Conservation (phyloP, 2,888 invertebrate species). For the Pyrrhosoma nymphula region DNA sequence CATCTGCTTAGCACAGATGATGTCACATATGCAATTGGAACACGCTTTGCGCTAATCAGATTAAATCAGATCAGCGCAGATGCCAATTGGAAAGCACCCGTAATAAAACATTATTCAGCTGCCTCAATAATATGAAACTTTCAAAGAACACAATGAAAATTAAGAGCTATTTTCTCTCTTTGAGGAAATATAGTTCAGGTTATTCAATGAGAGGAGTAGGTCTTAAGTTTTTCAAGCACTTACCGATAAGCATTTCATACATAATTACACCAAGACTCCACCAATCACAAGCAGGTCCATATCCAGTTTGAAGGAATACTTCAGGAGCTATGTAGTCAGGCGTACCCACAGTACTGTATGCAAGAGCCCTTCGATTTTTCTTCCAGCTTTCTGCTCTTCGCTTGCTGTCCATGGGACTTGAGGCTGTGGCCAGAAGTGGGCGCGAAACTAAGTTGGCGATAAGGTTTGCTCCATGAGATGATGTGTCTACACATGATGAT, state of each 20-base stretch:
- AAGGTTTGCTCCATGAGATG: conserved; percentile 67
- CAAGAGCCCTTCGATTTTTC: conserved; percentile 95
- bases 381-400: conserved; percentile 99
- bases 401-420: conserved; percentile 97
- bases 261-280: conserved; percentile 99
- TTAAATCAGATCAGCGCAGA: no score
- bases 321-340: conserved; percentile 99
- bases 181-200: no score
- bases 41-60: no score
- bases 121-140: no score
- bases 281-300: conserved; percentile 99
- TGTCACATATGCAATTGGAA: no score
- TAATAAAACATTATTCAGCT: no score
- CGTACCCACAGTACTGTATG: conserved; percentile 97
- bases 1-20: no score
- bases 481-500: conserved; percentile 63
- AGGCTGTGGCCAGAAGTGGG: conserved; percentile 78
- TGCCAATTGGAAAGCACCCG: no score
- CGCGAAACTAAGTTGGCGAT: conserved; percentile 67
- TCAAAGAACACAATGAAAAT: no score
- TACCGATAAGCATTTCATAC: conserved; percentile 99
- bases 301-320: conserved; percentile 98
- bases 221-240: conserved; percentile 72
- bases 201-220: no score
- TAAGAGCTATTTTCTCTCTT: no score